Base-by-base conservation (phyloP, 2,888 invertebrate genomes). In the Diadegma fenestrale region DNA sequence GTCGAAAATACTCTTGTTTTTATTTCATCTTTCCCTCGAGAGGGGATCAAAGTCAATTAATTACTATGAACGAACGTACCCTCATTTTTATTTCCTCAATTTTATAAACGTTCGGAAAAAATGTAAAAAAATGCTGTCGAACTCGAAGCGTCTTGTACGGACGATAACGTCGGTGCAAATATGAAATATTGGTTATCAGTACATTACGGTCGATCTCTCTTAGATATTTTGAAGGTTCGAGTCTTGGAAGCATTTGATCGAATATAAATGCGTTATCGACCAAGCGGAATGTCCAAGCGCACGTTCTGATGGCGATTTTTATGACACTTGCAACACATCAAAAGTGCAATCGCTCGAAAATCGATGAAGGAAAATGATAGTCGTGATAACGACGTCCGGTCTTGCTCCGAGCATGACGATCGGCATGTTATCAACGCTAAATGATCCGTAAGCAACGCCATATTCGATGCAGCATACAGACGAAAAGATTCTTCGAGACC, bases 361-460 rank as follows among this genome's bases (percentile, higher is more conserved):
- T 37, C 58, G 54, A 30, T 22, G 37, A 43, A n/a, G 26, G 61
- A 33, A 33, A 33, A 19, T 64, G 76, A 58, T 76, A 51, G 71
- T 63, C 63, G 17, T 37, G 71, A 79, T 58, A 71, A 43, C 61
- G 51, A 22, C 12, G 10, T 8, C 17, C 33, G 48, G 69, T 61
- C 43, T 17, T 17, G 22, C n/a, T 45, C 26, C 26, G 12, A 22
- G 37, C 7, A 63, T 30, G 71, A 63, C 72, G 63, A 71, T 78
- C 26, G 48, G 45, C 12, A 64, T 51, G 68, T 80, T 71, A 80
- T 80, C 51, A 41, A 2, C 45, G 63, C 33, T 51, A 82, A 82
- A 82, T 77, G 82, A 69, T 71, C 77, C 82, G 77, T 82, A 41
- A 77, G 71, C 69, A 76, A 77, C 69, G 48, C 76, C 51, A 51